Evolutionary conservation across 2,888 invertebrate species (phyloP), one percentile per base, ranked within the genome.

Genomic region (Agrochola macilenta): DNA sequence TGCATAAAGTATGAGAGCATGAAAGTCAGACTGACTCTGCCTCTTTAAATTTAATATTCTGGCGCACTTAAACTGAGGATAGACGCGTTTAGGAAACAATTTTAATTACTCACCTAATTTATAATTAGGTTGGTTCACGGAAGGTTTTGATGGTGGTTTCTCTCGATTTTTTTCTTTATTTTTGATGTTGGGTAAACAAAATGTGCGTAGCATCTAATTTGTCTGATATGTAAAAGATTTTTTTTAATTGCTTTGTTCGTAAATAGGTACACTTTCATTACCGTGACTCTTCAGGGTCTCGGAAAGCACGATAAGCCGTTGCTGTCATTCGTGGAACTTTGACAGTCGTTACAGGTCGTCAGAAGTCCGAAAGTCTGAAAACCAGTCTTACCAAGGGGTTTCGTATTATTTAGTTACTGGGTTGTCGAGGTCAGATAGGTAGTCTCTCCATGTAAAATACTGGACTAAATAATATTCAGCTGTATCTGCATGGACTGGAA

Each of bases 1-100:
- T 94, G 94, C 92, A 94, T 94, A 93, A 94, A 89, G 86, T 90
- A 95, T 94, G 92, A 93, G 91, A 83, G 77, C 81, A 86, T 88
- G 87, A 89, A 90, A 88, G 83, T 82, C 81, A 86, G 87, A 82
- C 85, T 74, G 78, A 76, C 80, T 81, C 75, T 82, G 82, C 86
- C 88, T 87, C 88, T 83, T 87, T 87, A 85, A 81, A 81, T 89
- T 87, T 86, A 86, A 88, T 88, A 81, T 83, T 87, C 78, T 49
- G 61, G 73, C 69, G 74, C 58, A 69, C 78, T 84, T 81, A 76
- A 81, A 70, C 69, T 69, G 69, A 64, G 72, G 17, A 78, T 69
- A 77, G 76, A 74, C 74, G 66, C 79, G 60, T 76, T 86, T 81
- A 83, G 77, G 20, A 71, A 88, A 88, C 74, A 82, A 61, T 74